Evolutionary conservation across 2,113 vertebrate genomes (phyloP).

Genomic region (Gopherus evgoodei): DNA sequence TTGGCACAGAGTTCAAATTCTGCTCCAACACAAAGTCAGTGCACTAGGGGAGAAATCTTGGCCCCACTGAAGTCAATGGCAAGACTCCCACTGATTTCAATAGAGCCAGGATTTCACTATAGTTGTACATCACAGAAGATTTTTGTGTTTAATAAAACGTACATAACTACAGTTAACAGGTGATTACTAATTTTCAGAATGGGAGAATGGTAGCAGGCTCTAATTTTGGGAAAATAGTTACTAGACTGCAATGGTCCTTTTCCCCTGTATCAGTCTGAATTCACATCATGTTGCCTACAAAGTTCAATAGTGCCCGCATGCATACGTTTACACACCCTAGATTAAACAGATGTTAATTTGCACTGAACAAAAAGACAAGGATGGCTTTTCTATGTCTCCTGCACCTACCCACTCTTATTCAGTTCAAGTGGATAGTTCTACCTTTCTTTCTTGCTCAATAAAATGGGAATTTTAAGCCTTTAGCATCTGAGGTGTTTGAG

Average conservation of each 20-base stretch:
- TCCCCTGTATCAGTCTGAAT: neutral
- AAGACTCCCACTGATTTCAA: neutral
- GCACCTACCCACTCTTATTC: neutral
- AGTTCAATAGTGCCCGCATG: neutral
- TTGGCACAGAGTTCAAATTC: neutral
- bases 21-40: neutral
- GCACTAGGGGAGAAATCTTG: neutral
- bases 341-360: neutral
- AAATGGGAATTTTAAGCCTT: neutral
- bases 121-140: fast-evolving
- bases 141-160: neutral
- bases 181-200: neutral
- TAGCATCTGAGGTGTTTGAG: neutral
- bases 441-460: neutral
- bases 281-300: neutral
- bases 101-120: neutral
- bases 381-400: neutral
- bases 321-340: neutral
- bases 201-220: neutral
- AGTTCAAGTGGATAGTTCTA: neutral
- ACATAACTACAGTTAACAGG: neutral
- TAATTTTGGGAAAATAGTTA: neutral
- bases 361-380: neutral
- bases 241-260: neutral
- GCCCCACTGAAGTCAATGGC: neutral